A percentile compares a stretch with the other conserved stretches of the same genome.
Evolutionary conservation across 1,140 invertebrate genomes (phyloP).

Genomic region (Drosophila sp.): DNA sequence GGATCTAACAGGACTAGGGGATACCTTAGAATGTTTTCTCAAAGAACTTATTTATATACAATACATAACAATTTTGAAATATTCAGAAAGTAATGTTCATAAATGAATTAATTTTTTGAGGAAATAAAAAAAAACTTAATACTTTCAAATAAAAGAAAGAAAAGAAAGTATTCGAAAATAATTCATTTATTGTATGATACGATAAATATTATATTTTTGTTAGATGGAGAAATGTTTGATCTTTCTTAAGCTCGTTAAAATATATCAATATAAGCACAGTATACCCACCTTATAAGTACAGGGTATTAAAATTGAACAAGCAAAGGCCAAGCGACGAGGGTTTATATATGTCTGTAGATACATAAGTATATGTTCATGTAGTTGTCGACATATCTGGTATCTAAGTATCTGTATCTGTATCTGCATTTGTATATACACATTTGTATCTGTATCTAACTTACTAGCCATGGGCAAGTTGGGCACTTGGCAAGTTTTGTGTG

Average conservation of each 20-base stretch:
- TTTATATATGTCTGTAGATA: constrained; percentile 22
- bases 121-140: no score
- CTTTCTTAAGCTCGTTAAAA: no score
- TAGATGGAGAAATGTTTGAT: no score
- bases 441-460: constrained; percentile 55
- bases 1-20: no score
- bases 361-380: constrained; percentile 23
- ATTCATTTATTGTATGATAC: no score
- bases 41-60: no score
- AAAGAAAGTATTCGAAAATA: no score
- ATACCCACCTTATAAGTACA: background rate
- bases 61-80: no score
- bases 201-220: no score
- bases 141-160: no score
- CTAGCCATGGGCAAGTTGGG: constrained; percentile 65
- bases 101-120: no score
- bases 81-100: no score
- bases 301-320: constrained; percentile 25
- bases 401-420: constrained; percentile 66
- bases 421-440: constrained; percentile 51
- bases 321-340: constrained; percentile 48
- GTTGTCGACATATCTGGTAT: constrained; percentile 50
- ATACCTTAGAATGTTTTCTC: background rate
- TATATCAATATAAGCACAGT: background rate
- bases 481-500: constrained; percentile 44